Evolutionary conservation across 2,113 vertebrate species (phyloP).

Genomic region (Phoenicopterus ruber): DNA sequence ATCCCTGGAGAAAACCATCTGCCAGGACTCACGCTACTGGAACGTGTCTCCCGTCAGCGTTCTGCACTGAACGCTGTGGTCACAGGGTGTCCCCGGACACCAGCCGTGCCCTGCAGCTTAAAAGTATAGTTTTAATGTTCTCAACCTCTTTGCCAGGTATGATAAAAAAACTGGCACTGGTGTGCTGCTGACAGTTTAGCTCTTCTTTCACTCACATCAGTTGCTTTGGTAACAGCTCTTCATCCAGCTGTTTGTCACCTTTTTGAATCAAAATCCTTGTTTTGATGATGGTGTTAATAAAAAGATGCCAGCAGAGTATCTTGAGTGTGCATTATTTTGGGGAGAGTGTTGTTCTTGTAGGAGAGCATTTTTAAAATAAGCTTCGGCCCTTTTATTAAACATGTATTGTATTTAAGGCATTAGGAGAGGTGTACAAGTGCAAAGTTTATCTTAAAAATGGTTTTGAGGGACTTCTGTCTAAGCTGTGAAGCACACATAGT

Average conservation of each 20-base stretch:
- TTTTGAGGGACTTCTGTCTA: background rate
- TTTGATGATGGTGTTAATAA: background rate
- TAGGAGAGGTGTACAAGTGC: background rate
- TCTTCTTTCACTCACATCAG: background rate
- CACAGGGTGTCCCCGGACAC: background rate
- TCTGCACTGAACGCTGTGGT: background rate
- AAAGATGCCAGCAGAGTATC: background rate
- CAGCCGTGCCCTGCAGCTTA: constrained; percentile 9
- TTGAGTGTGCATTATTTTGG: fast-evolving
- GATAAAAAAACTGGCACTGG: background rate
- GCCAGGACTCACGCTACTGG: background rate
- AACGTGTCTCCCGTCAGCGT: background rate
- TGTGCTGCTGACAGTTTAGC: background rate
- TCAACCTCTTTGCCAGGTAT: background rate
- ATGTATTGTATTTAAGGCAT: background rate
- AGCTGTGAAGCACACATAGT: fast-evolving
- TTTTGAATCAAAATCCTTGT: background rate
- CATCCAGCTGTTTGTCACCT: background rate
- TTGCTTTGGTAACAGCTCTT: background rate
- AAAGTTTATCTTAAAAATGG: background rate
- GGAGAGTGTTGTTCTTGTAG: fast-evolving
- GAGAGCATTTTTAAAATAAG: background rate
- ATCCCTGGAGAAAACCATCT: background rate
- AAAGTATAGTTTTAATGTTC: constrained; percentile 22
- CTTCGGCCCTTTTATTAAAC: background rate